Evolutionary conservation across 2,888 invertebrate species (phyloP).

Genomic region (Apoda limacodes): DNA sequence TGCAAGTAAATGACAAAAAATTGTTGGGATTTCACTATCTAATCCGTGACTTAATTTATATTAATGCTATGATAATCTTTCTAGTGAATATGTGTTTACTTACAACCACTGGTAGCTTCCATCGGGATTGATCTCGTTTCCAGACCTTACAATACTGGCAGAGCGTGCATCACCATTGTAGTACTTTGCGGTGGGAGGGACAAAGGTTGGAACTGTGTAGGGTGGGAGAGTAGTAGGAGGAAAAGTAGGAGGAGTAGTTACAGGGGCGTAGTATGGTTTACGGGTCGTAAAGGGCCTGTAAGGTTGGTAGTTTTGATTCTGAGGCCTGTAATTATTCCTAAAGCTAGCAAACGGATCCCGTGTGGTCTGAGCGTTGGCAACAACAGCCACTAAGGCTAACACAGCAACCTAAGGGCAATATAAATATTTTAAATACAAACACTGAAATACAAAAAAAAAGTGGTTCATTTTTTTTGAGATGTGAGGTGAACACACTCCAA

Average conservation of each 20-base stretch:
- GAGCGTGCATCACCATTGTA: slow-evolving; percentile 24
- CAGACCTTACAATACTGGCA: slow-evolving; percentile 36
- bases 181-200: slow-evolving; percentile 25
- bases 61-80: too few relatives aligned
- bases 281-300: slow-evolving; percentile 17
- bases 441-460: slow-evolving; percentile 6
- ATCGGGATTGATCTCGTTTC: slow-evolving; percentile 50
- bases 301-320: slow-evolving; percentile 11
- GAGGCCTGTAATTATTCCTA: slow-evolving; percentile 14
- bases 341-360: too few relatives aligned
- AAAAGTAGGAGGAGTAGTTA: slow-evolving; percentile 6
- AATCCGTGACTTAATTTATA: too few relatives aligned
- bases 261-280: slow-evolving; percentile 5
- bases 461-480: too few relatives aligned
- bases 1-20: background rate
- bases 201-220: slow-evolving; percentile 16
- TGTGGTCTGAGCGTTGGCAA: slow-evolving; percentile 38
- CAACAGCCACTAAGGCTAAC: slow-evolving; percentile 39
- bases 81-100: too few relatives aligned
- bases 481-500: too few relatives aligned
- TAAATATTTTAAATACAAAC: slow-evolving; percentile 9
- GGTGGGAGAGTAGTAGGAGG: slow-evolving; percentile 13
- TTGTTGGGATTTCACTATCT: background rate
- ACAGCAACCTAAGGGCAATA: slow-evolving; percentile 22
- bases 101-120: slow-evolving; percentile 63